Percentiles rank a stretch among this genome's conserved stretches.
phyloP scores from a whole-genome alignment of 1,140 invertebrate genomes.

The Drosophila setifemur region DNA sequence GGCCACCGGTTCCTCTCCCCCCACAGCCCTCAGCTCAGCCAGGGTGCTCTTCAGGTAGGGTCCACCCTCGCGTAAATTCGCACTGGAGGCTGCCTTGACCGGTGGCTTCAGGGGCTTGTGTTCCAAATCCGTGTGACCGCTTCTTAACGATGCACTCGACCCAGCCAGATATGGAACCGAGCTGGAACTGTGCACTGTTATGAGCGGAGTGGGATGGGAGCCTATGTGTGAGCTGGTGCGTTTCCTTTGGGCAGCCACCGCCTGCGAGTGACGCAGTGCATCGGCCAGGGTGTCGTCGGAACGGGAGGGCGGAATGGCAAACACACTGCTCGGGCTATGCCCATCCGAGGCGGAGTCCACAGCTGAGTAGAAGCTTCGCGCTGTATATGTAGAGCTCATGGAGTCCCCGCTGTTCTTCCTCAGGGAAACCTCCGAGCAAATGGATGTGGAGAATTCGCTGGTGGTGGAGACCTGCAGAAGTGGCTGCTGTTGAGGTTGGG shows the following conservation, averaged over 20 bases:
- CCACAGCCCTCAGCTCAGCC: constrained; percentile 61
- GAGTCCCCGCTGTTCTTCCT: constrained; percentile 87
- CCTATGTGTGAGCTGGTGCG: constrained; percentile 83
- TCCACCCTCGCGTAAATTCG: constrained; percentile 82
- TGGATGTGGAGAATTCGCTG: constrained; percentile 66
- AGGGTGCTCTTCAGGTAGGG: constrained; percentile 82
- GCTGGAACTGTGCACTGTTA: constrained; percentile 68
- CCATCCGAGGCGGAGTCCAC: constrained; percentile 51
- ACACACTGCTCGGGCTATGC: constrained; percentile 66
- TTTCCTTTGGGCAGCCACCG: constrained; percentile 64
- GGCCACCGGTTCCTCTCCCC: constrained; percentile 50
- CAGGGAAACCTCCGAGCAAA: constrained; percentile 83
- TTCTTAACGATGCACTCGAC: constrained; percentile 65
- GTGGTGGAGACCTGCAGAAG: constrained; percentile 83
- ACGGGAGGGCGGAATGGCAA: constrained; percentile 87
- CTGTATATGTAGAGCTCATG: constrained; percentile 65
- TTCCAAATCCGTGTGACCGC: constrained; percentile 83
- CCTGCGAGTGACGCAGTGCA: constrained; percentile 80
- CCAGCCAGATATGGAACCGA: constrained; percentile 77
- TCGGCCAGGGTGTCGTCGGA: constrained; percentile 89
- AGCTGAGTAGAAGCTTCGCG: constrained; percentile 74
- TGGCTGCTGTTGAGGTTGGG: constrained; percentile 37
- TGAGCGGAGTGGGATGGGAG: constrained; percentile 51
- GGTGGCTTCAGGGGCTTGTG: constrained; percentile 60
- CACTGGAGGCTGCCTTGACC: constrained; percentile 66